Base-by-base conservation (phyloP, 35 echinoderm and acorn worm genomes). In the Chiridota heheva region DNA sequence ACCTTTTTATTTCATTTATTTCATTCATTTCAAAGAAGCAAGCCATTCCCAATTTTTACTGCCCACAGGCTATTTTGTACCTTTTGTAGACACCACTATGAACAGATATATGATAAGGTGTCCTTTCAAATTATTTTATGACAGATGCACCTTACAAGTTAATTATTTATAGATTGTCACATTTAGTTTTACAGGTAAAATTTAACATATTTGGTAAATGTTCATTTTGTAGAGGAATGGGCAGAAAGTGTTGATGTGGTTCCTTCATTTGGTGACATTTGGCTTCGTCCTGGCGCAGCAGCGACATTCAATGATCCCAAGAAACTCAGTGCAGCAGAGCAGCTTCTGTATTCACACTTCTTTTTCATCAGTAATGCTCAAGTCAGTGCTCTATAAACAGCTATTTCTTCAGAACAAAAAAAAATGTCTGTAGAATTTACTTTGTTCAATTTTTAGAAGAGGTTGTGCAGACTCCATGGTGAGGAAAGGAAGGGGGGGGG, bases 161-260 rank as follows among this genome's bases (percentile, higher is more conserved):
- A n/a, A n/a, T n/a, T n/a, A n/a, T n/a, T n/a, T n/a, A n/a, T n/a
- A n/a, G n/a, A n/a, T n/a, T n/a, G n/a, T n/a, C n/a, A n/a, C n/a
- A n/a, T n/a, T n/a, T n/a, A n/a, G n/a, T n/a, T n/a, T n/a, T n/a
- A n/a, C n/a, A n/a, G n/a, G n/a, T n/a, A n/a, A n/a, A n/a, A n/a
- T n/a, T n/a, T n/a, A n/a, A n/a, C n/a, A n/a, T n/a, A n/a, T n/a
- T n/a, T n/a, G n/a, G n/a, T n/a, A n/a, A n/a, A n/a, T n/a, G n/a
- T n/a, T n/a, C n/a, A n/a, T n/a, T n/a, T n/a, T n/a, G n/a, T n/a
- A 90, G 88, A 78, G 59, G 81, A 90, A 22, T 90, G 88, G 88
- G 81, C 72, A 38, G 63, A 76, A 20, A 33, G 4, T 4, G 57
- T 32, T 42, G 42, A 60, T 27, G 72, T 84, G 37, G 81, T 73